Evolutionary conservation across 2,113 vertebrate species (phyloP).

Genomic region (Rhagologus leucostigma): DNA sequence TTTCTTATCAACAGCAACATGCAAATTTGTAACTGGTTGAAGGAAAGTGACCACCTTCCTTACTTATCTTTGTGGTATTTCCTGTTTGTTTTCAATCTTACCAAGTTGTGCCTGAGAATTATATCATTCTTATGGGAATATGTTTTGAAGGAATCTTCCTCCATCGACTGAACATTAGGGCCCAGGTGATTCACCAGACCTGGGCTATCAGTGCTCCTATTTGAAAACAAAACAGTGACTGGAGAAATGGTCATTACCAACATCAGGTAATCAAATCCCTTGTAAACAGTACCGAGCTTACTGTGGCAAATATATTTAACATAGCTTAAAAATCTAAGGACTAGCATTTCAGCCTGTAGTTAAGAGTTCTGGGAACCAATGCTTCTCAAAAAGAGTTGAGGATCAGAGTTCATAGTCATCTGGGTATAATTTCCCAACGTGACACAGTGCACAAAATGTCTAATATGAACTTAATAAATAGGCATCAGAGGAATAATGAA

Average conservation of each 20-base stretch:
- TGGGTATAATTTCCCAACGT: slow-evolving; percentile 16
- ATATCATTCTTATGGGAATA: background rate
- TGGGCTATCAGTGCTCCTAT: background rate
- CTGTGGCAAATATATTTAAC: background rate
- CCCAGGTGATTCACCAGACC: background rate
- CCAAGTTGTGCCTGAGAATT: background rate
- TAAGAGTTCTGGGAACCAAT: background rate
- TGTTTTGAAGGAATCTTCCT: background rate
- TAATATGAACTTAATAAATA: slow-evolving; percentile 50
- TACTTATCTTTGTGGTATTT: background rate
- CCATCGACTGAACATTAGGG: background rate
- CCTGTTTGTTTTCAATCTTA: background rate
- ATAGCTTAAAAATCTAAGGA: background rate
- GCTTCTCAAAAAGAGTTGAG: background rate
- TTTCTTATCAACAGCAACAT: background rate
- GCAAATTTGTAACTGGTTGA: background rate
- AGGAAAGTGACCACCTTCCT: background rate
- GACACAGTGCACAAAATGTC: slow-evolving; percentile 38
- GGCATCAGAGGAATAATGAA: slow-evolving; percentile 62
- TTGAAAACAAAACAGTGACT: background rate
- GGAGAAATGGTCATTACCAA: background rate
- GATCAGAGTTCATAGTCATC: slow-evolving; percentile 20
- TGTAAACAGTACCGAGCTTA: background rate
- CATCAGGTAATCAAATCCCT: background rate
- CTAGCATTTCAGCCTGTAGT: background rate